These are phyloP conservation scores for Myiothlypis chrysogaster DNA, from an alignment of 2,797 vertebrate species.

Conservation along the genomic window DNA sequence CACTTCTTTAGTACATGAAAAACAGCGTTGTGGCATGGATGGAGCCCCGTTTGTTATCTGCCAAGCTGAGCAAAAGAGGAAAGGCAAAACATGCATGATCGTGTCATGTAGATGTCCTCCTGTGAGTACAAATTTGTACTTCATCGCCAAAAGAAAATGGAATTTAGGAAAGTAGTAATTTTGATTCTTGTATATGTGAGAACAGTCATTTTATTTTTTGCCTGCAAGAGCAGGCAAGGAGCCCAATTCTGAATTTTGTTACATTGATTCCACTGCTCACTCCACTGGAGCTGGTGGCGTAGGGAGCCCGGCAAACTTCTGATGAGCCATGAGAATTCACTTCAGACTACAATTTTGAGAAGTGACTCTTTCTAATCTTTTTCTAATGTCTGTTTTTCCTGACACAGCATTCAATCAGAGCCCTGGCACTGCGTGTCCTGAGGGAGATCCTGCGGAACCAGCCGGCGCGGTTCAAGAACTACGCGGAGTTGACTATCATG, in stretches of 20 bases:
- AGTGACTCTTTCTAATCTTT: neutral
- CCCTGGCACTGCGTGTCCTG: constrained; percentile 90
- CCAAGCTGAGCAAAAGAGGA: neutral
- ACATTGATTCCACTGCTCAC: neutral
- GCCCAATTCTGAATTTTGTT: neutral
- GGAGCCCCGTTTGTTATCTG: neutral
- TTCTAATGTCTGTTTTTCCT: neutral
- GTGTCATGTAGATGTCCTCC: neutral
- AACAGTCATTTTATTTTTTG: neutral
- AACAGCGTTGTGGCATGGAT: neutral
- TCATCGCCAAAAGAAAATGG: neutral
- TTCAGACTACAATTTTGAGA: neutral
- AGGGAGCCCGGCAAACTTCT: neutral
- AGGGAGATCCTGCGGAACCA: constrained; percentile 96
- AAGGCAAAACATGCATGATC: neutral
- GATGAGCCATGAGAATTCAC: neutral
- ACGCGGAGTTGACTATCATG: constrained; percentile 97
- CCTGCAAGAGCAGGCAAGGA: neutral
- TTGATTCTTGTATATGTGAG: neutral
- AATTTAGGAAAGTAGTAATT: neutral
- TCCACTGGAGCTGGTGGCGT: accelerated
- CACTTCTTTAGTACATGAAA: neutral
- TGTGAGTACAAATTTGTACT: neutral
- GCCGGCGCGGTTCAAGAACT: constrained; percentile 96
- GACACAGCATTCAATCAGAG: constrained; percentile 90